Evolutionary conservation across 2,888 invertebrate genomes (phyloP).

Genomic region (Volucella bombylans): DNA sequence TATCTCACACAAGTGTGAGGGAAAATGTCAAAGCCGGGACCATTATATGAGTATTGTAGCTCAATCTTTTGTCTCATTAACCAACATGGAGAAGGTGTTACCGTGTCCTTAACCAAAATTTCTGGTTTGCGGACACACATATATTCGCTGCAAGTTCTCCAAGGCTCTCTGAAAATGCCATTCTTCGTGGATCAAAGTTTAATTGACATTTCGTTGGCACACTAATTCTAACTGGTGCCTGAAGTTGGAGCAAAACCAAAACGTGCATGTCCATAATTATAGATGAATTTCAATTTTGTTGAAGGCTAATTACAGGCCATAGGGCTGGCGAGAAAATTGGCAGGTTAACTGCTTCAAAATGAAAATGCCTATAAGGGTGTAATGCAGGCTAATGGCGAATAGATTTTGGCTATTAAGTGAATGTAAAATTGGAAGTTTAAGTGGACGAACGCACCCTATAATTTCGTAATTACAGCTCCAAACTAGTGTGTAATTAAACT

Average conservation of each 20-base stretch:
- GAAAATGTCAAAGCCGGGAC: not conserved
- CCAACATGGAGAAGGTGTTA: slow-evolving; percentile 4
- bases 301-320: slow-evolving; percentile 64
- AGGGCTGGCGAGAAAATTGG: slow-evolving; percentile 60
- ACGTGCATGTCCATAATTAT: slow-evolving; percentile 62
- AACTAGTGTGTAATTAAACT: slow-evolving; percentile 48
- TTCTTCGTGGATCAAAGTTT: not conserved
- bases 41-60: too few species aligned
- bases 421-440: not conserved
- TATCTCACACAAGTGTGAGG: not conserved
- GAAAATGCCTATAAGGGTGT: not conserved
- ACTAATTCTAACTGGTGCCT: slow-evolving; percentile 18
- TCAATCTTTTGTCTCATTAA: slow-evolving; percentile 3
- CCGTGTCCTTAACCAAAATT: not conserved
- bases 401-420: slow-evolving; percentile 39
- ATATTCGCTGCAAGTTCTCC: not conserved
- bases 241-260: slow-evolving; percentile 3
- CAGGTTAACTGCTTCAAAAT: slow-evolving; percentile 42
- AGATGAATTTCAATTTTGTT: slow-evolving; percentile 64
- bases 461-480: slow-evolving; percentile 50
- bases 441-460: slow-evolving; percentile 45
- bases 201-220: slow-evolving; percentile 26
- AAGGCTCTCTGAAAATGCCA: not conserved
- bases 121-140: not conserved
- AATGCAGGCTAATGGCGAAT: slow-evolving; percentile 11